A percentile compares a stretch with the other conserved stretches of the same genome.
These are phyloP conservation scores for Podocnemis expansa DNA, from an alignment of 2,113 vertebrate species.

Conservation along the genomic window DNA sequence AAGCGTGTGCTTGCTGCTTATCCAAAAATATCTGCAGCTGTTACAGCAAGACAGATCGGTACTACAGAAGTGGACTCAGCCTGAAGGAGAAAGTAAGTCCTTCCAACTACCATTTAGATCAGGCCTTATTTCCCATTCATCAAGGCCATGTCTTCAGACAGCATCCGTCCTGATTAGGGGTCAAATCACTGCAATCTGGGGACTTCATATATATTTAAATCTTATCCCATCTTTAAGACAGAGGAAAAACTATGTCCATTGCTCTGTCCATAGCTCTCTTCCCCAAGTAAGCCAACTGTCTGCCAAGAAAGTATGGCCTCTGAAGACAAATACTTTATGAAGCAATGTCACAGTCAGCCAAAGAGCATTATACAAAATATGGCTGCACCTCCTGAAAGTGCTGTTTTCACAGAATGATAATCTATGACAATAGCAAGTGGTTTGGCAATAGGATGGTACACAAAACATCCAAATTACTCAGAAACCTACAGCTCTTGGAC, in stretches of 20 bases:
- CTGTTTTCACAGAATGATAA: neutral
- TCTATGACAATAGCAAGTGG: neutral
- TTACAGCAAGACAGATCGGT: no score
- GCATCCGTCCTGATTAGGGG: neutral
- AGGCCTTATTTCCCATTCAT: neutral
- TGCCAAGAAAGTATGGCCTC: neutral
- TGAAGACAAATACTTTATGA: neutral
- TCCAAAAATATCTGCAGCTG: no score
- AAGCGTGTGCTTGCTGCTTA: no score
- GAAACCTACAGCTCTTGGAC: neutral
- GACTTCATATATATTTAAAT: accelerated
- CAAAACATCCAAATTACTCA: neutral
- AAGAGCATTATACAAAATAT: neutral
- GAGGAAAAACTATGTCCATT: neutral
- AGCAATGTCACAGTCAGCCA: neutral
- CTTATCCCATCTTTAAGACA: neutral
- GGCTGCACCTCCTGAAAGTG: neutral
- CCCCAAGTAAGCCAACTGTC: neutral
- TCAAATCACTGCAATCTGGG: neutral
- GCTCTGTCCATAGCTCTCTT: neutral
- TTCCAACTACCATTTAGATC: neutral
- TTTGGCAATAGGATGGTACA: neutral
- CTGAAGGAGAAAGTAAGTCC: accelerated
- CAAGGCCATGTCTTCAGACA: neutral
- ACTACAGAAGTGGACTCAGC: neutral